phyloP scores from a whole-genome alignment of 2,113 vertebrate genomes.

The Ceyx cyanopectus region DNA sequence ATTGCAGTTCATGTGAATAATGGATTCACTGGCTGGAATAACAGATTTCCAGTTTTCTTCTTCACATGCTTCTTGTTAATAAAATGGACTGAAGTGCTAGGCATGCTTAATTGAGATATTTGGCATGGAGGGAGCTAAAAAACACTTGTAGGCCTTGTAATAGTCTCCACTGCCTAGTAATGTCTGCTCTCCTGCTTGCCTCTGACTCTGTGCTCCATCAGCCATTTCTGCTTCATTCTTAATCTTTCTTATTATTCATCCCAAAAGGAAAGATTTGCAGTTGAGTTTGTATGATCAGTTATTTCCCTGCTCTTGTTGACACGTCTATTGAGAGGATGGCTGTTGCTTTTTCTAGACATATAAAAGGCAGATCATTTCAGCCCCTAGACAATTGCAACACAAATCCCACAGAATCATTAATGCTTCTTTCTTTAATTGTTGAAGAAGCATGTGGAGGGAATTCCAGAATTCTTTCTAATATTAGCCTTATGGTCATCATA shows the following conservation, averaged over 20 bases:
- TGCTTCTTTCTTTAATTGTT: not conserved
- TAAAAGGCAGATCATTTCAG: not conserved
- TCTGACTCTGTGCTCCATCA: not conserved
- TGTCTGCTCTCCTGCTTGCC: not conserved
- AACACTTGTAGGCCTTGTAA: not conserved
- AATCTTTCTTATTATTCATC: not conserved
- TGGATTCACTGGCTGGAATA: not conserved
- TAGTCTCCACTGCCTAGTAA: not conserved
- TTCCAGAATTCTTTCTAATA: not conserved
- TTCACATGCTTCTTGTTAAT: not conserved
- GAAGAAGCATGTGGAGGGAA: not conserved
- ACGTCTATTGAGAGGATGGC: not conserved
- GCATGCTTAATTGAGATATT: not conserved
- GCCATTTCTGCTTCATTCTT: not conserved
- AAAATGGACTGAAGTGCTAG: not conserved
- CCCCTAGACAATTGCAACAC: not conserved
- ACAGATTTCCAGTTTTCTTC: not conserved
- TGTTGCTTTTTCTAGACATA: not conserved
- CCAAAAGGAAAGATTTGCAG: not conserved
- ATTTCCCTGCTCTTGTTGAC: not conserved
- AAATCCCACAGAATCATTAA: not conserved
- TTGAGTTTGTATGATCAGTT: not conserved
- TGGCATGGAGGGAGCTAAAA: not conserved
- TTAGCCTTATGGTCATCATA: not conserved
- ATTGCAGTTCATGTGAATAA: not conserved